Base-by-base conservation (phyloP, 2,113 vertebrate species). In the Nerophis lumbriciformis region DNA sequence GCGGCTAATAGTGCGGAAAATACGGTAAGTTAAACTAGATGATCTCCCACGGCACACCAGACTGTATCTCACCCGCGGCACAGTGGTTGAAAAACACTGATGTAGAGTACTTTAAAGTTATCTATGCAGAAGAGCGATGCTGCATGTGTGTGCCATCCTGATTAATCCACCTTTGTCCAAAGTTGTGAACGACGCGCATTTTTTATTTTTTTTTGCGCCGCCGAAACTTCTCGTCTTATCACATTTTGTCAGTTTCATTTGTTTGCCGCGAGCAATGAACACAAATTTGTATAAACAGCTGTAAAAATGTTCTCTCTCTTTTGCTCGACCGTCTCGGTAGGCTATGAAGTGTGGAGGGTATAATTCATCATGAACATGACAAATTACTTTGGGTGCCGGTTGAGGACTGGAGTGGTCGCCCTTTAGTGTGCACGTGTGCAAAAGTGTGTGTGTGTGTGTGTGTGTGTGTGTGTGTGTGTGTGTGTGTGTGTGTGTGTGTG, bases 361-460 rank as follows among this genome's bases (percentile, higher is more conserved):
- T 85, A 82, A 88, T 88, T 88, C 60, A 85, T 89, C 81, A 88
- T 72, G 62, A 83, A 80, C 77, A 79, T 87, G 84, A 87, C 83
- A 84, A 85, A 87, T 86, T 72, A 82, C 82, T 80, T 68, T 69
- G 53, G 85, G 75, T 71, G 39, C 58, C 69, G 66, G 9, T 72
- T 76, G 73, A 76, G 72, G 53, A 77, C 64, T 49, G 47, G 65
- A 73, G 65, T 70, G 66, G 71, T 69, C 5, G 21, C 6, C 15
- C 2, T 12, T 53, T 28, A 54, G 64, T 59, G 57, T 50, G 50
- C 28, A 28, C 28, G 28, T 28, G 28, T 28, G 28, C 28, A 28
- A 28, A 28, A 28, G 28, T 44, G 53, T 51, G 15, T 55, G 53
- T 53, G 19, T 39, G 53, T 21, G 57, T 13, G 19, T 39, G 53